phyloP scores from a whole-genome alignment of 1,140 invertebrate genomes.

The Diplogasteroides magnus region DNA sequence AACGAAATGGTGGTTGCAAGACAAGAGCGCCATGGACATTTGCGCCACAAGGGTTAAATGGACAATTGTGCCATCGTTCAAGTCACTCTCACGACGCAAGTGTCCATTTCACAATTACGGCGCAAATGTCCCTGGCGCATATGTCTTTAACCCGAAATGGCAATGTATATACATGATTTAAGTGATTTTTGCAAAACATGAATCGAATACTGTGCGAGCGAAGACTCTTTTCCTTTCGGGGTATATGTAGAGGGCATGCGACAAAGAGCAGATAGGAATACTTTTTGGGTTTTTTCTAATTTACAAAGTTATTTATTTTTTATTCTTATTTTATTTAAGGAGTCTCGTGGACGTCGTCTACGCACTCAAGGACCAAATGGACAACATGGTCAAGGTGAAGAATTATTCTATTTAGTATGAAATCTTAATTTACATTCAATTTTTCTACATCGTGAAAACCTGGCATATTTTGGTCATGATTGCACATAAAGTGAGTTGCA shows the following conservation, averaged over 20 bases:
- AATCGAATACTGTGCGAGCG: background rate
- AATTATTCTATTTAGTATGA: no score
- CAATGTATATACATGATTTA: background rate
- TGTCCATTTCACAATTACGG: no score
- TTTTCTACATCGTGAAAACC: constrained; percentile 41
- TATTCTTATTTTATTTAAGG: constrained; percentile 56
- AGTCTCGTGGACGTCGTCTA: constrained; percentile 69
- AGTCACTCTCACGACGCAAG: no score
- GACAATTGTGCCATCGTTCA: no score
- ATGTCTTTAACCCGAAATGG: background rate
- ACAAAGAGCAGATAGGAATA: background rate
- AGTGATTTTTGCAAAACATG: background rate
- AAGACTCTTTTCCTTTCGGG: constrained; percentile 1
- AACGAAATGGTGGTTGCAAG: no score
- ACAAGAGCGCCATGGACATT: no score
- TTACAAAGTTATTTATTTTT: constrained; percentile 27
- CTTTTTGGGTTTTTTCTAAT: background rate
- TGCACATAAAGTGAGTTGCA: no score
- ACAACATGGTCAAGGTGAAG: constrained; percentile 61
- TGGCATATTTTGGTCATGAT: no score
- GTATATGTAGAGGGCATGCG: no score
- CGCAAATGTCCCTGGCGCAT: no score
- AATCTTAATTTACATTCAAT: constrained; percentile 13
- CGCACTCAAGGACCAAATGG: constrained; percentile 66
- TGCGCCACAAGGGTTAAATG: no score